Percentiles rank a stretch among this genome's conserved stretches.
phyloP scores from a whole-genome alignment of 2,797 vertebrate species.

The Poeciliopsis infans region DNA sequence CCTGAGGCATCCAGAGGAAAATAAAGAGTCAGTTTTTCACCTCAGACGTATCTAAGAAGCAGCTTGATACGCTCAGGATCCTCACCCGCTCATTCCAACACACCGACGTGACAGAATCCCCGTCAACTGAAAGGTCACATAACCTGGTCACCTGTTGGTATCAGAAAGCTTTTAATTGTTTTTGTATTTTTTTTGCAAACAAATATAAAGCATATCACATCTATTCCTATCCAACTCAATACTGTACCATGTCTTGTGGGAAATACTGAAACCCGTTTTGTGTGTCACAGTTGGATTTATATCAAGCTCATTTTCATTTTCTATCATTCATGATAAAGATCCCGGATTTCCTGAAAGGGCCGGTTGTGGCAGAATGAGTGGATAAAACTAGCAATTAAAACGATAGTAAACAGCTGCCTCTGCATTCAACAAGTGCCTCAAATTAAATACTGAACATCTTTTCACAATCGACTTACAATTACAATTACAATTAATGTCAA shows the following conservation, averaged over 20 bases:
- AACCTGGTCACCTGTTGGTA: constrained; percentile 81
- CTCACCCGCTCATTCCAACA: constrained; percentile 87
- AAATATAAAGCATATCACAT: background rate
- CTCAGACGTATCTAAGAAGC: background rate
- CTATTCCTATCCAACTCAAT: background rate
- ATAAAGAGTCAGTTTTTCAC: background rate
- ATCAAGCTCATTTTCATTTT: no score
- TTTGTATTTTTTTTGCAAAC: background rate
- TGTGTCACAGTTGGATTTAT: no score
- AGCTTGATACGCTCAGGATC: background rate
- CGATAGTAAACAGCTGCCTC: no score
- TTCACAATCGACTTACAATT: no score
- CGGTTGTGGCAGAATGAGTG: no score
- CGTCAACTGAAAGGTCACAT: constrained; percentile 86
- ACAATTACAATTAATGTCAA: no score
- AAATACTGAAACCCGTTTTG: background rate
- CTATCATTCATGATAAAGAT: no score
- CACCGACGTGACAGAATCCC: constrained; percentile 86
- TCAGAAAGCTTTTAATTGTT: background rate
- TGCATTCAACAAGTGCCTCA: no score
- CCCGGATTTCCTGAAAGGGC: no score
- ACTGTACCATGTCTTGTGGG: background rate
- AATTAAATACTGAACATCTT: no score
- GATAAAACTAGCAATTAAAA: no score
- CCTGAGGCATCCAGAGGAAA: constrained; percentile 60